These are phyloP conservation scores for Alcis repandata DNA, from an alignment of 2,888 invertebrate genomes.

Conservation along the genomic window DNA sequence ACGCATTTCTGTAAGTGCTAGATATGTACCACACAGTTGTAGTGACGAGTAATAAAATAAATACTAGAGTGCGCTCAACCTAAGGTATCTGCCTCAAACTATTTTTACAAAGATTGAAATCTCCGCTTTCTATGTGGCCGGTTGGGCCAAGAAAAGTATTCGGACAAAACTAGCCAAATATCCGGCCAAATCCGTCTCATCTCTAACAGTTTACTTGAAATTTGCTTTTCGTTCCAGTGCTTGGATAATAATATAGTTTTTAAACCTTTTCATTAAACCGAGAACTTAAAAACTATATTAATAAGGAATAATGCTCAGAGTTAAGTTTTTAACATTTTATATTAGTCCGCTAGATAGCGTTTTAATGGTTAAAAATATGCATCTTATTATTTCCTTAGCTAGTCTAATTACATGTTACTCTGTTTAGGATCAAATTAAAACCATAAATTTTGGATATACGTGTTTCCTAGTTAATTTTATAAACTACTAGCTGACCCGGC, in stretches of 20 bases:
- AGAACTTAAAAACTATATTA: constrained; percentile 23
- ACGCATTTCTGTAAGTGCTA: too few relatives aligned
- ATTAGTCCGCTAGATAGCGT: neutral
- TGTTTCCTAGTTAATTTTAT: too few relatives aligned
- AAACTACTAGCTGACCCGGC: too few relatives aligned
- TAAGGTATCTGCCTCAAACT: too few relatives aligned
- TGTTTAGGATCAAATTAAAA: too few relatives aligned
- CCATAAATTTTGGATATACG: too few relatives aligned
- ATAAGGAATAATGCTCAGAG: constrained; percentile 18
- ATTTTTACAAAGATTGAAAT: too few relatives aligned
- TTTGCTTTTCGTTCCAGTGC: constrained; percentile 1
- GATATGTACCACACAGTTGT: too few relatives aligned
- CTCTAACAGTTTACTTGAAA: constrained; percentile 26
- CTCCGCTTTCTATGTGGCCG: too few relatives aligned
- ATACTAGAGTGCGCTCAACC: too few relatives aligned
- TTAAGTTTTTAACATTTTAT: neutral
- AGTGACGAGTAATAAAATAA: too few relatives aligned
- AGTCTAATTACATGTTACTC: too few relatives aligned
- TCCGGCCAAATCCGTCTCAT: neutral
- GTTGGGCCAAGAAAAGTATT: neutral
- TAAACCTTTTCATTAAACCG: constrained; percentile 27
- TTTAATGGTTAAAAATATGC: neutral
- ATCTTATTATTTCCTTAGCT: neutral
- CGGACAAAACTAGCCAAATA: neutral
- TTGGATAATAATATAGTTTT: constrained; percentile 25